A percentile compares a stretch with the other conserved stretches of the same genome.
Conservation (phyloP, 2,797 vertebrate genomes). For the Tragelaphus eurycerus region DNA sequence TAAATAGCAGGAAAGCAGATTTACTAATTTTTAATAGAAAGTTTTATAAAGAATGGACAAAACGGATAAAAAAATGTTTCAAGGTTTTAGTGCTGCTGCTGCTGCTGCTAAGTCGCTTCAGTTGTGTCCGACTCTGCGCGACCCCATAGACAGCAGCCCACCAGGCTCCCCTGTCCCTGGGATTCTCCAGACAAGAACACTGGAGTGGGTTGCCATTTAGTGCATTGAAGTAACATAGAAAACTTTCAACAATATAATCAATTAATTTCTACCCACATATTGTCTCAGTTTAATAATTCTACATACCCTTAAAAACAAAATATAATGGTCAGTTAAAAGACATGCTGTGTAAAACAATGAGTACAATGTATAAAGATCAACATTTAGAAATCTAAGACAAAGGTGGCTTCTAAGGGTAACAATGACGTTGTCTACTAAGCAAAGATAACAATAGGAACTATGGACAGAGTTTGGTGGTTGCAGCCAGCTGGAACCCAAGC, state of each 20-base stretch:
- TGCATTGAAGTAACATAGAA: not conserved
- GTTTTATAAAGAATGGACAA: not conserved
- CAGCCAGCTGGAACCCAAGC: slow-evolving; percentile 79
- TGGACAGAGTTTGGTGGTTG: slow-evolving; percentile 65
- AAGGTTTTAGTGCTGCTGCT: not conserved
- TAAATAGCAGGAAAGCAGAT: not conserved
- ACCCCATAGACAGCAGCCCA: too few relatives aligned
- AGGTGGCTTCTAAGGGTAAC: slow-evolving; percentile 53
- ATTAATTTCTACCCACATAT: not conserved
- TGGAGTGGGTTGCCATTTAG: too few relatives aligned
- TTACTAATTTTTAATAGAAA: slow-evolving; percentile 14
- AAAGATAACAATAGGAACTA: slow-evolving; percentile 76
- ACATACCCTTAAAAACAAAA: slow-evolving; percentile 36
- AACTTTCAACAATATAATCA: not conserved
- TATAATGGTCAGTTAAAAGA: slow-evolving; percentile 41
- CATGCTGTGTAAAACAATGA: not conserved
- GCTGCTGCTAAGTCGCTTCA: too few relatives aligned
- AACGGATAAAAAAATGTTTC: not conserved
- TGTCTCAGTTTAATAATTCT: not conserved
- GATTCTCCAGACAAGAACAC: too few relatives aligned
- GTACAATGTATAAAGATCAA: slow-evolving; percentile 52
- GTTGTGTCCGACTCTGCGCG: too few relatives aligned
- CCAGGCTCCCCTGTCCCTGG: too few relatives aligned
- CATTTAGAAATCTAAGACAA: slow-evolving; percentile 66
- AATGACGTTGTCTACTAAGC: slow-evolving; percentile 72